These are phyloP conservation scores for Arbacia lixula DNA, from an alignment of 53 echinoderm and acorn worm genomes.

Conservation along the genomic window DNA sequence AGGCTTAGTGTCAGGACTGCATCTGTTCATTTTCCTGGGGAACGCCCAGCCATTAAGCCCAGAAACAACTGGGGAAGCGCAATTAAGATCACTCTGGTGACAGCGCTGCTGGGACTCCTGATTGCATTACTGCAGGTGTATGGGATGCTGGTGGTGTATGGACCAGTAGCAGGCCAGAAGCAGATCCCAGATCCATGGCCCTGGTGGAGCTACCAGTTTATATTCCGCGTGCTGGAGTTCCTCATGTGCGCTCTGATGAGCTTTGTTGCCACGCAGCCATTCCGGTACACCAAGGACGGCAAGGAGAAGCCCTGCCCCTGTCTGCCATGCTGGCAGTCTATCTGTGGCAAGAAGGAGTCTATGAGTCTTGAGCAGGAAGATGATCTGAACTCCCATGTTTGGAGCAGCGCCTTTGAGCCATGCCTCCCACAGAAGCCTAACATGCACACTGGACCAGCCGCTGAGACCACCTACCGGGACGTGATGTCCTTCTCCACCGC, in stretches of 20 bases:
- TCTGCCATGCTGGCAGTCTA: constrained; percentile 18
- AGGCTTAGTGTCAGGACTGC: constrained; percentile 76
- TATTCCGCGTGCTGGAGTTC: constrained; percentile 87
- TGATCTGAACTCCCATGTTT: constrained; percentile 48
- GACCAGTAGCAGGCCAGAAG: constrained; percentile 75
- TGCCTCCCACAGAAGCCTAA: constrained; percentile 47
- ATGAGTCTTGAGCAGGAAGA: constrained; percentile 13
- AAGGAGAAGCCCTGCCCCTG: constrained; percentile 65
- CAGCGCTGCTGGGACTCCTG: constrained; percentile 79
- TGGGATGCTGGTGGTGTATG: constrained; percentile 92
- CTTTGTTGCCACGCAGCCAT: constrained; percentile 96
- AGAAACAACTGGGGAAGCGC: constrained; percentile 91
- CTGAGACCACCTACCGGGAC: not conserved
- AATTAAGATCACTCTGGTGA: constrained; percentile 81
- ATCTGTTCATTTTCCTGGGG: constrained; percentile 49
- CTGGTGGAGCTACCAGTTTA: constrained; percentile 91
- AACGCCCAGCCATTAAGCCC: constrained; percentile 68
- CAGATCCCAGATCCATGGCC: constrained; percentile 90
- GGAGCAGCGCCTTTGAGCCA: constrained; percentile 61
- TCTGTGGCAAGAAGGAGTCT: constrained; percentile 30
- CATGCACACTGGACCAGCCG: constrained; percentile 26
- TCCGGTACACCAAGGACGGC: constrained; percentile 83
- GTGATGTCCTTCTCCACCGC: not conserved
- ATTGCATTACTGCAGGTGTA: constrained; percentile 90
- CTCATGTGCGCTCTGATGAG: constrained; percentile 94